Conservation (phyloP, 1,140 invertebrate species). For the Saxidomus purpurata region DNA sequence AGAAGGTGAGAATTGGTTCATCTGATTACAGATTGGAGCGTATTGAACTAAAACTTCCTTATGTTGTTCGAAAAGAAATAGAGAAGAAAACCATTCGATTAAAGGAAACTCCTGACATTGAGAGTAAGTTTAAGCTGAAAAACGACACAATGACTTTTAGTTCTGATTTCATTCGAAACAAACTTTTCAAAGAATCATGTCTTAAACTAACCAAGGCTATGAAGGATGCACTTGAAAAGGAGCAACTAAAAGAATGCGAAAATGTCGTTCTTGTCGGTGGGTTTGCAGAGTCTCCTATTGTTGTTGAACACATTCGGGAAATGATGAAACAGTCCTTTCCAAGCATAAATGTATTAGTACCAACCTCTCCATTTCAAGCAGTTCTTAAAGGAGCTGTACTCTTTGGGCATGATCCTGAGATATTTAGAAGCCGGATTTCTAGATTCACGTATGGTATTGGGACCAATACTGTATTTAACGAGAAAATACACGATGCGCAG, state of each 20-base stretch:
- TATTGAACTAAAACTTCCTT: conserved; percentile 5
- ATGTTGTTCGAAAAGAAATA: neutral
- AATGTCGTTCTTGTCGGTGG: conserved; percentile 40
- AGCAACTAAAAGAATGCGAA: neutral
- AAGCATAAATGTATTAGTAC: conserved; percentile 11
- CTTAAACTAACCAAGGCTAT: neutral
- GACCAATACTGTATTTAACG: conserved; percentile 1
- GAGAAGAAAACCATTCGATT: neutral
- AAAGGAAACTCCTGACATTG: too few species aligned
- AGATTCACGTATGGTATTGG: conserved; percentile 21
- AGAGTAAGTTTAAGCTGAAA: neutral
- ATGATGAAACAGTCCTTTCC: neutral
- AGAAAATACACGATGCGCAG: conserved; percentile 21
- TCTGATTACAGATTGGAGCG: neutral
- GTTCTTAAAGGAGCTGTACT: conserved; percentile 48
- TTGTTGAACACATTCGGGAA: conserved; percentile 9
- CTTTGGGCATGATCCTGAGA: conserved; percentile 34
- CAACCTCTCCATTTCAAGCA: conserved; percentile 31
- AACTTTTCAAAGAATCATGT: conserved; percentile 22
- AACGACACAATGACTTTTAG: neutral
- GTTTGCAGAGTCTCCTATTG: conserved; percentile 46
- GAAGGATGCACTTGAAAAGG: neutral
- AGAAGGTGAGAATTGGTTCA: conserved; percentile 29
- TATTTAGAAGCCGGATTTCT: conserved; percentile 38
- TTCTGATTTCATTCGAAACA: conserved; percentile 1